These are phyloP conservation scores for Sebastes cheni DNA, from an alignment of 2,797 vertebrate genomes.

Conservation along the genomic window DNA sequence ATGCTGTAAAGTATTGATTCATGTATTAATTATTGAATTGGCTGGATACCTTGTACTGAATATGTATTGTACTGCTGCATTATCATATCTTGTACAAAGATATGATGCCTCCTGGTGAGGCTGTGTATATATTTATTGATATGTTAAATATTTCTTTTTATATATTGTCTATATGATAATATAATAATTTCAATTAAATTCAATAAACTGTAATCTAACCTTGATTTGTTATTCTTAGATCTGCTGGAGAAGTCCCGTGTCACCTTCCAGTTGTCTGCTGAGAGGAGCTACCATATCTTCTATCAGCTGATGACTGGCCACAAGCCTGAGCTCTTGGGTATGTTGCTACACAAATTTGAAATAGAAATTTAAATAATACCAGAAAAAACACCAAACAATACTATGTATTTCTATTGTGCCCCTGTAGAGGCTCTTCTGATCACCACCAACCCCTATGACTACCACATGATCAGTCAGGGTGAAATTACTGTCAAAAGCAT, in stretches of 20 bases:
- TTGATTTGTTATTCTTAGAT: conserved; percentile 55
- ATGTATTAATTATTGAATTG: no score
- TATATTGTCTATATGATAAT: neutral
- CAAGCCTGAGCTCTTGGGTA: conserved; percentile 84
- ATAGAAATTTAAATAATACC: neutral
- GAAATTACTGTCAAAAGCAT: conserved; percentile 90
- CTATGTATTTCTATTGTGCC: neutral
- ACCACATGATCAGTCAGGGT: conserved; percentile 87
- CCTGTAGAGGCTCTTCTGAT: conserved; percentile 86
- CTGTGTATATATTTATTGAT: neutral
- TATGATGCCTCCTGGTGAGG: neutral
- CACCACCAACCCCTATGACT: conserved; percentile 91
- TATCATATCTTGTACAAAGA: neutral
- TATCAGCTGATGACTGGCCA: conserved; percentile 91
- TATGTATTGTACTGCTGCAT: no score
- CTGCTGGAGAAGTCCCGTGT: conserved; percentile 91
- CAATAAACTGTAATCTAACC: neutral
- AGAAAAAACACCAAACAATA: neutral
- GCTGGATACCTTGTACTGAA: conserved; percentile 23
- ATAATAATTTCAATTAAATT: neutral
- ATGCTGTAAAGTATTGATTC: no score
- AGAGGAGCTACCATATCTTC: conserved; percentile 92
- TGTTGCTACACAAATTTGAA: neutral
- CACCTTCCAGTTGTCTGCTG: conserved; percentile 88
- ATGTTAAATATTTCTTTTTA: neutral